These are phyloP conservation scores for Suncus etruscus DNA, from an alignment of 2,113 vertebrate species.

Conservation along the genomic window DNA sequence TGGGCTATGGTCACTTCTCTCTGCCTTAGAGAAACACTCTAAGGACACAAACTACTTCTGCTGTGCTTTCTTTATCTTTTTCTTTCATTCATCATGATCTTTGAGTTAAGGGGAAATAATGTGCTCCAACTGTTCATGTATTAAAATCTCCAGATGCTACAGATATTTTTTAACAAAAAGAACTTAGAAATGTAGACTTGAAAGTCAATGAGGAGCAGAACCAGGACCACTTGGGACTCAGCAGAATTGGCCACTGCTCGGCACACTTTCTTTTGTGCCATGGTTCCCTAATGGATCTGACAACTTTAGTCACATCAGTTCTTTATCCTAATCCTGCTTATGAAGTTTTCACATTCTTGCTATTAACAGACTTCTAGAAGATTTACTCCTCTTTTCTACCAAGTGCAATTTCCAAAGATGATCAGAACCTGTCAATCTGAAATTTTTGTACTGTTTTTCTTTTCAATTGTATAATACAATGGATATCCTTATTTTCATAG, in stretches of 20 bases:
- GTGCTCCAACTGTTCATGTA: background rate
- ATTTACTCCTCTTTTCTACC: background rate
- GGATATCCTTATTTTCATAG: background rate
- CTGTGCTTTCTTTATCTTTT: background rate
- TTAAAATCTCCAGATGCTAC: background rate
- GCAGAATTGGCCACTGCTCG: background rate
- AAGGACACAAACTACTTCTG: background rate
- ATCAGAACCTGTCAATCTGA: background rate
- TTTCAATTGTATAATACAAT: slow-evolving; percentile 15
- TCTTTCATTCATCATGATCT: background rate
- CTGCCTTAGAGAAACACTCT: background rate
- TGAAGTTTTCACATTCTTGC: slow-evolving; percentile 12
- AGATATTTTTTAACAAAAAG: slow-evolving; percentile 32
- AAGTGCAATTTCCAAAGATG: slow-evolving; percentile 8
- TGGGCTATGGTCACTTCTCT: background rate
- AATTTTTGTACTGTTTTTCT: slow-evolving; percentile 12
- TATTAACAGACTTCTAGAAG: background rate
- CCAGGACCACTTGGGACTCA: background rate
- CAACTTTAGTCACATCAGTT: background rate
- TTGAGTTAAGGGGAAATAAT: background rate
- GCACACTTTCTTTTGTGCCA: background rate
- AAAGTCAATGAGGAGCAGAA: background rate
- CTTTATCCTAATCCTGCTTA: slow-evolving; percentile 17
- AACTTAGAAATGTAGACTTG: background rate
- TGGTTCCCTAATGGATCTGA: background rate